These are phyloP conservation scores for Paramisgurnus dabryanus DNA, from an alignment of 2,113 vertebrate species.

Conservation along the genomic window DNA sequence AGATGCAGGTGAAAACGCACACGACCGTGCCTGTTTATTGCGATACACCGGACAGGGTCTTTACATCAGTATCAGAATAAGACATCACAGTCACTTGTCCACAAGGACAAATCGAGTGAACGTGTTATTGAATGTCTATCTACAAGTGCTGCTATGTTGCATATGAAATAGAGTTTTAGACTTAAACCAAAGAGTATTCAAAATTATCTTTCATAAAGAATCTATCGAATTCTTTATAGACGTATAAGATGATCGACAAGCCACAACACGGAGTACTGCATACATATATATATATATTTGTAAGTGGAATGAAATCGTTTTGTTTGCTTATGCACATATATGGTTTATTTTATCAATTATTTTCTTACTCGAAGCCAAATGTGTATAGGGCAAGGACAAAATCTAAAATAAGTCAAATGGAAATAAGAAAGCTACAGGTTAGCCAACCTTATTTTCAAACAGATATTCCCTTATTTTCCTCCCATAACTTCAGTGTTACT, in stretches of 20 bases:
- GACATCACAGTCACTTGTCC: conserved; percentile 56
- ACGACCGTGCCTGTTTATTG: conserved; percentile 63
- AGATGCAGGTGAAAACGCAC: conserved; percentile 41
- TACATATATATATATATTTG: conserved; percentile 53
- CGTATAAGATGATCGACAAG: conserved; percentile 61
- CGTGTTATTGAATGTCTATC: conserved; percentile 73
- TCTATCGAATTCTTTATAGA: conserved; percentile 56
- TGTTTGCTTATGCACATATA: conserved; percentile 41
- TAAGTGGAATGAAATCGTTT: conserved; percentile 53
- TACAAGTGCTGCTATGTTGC: conserved; percentile 78
- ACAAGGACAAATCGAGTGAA: conserved; percentile 48
- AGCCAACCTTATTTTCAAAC: conserved; percentile 59
- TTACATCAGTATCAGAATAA: conserved; percentile 59
- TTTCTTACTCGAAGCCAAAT: conserved; percentile 58
- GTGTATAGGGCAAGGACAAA: conserved; percentile 28
- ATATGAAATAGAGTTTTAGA: conserved; percentile 60
- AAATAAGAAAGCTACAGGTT: conserved; percentile 54
- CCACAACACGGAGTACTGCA: conserved; percentile 29
- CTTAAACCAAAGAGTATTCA: conserved; percentile 74
- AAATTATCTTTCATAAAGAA: conserved; percentile 58
- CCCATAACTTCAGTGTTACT: conserved; percentile 42
- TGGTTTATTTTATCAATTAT: conserved; percentile 42
- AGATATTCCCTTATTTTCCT: background rate
- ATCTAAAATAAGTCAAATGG: conserved; percentile 28
- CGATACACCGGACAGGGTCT: conserved; percentile 56